Evolutionary conservation across 2,888 invertebrate genomes (phyloP).

Genomic region (Melikaiella ostensackeni): DNA sequence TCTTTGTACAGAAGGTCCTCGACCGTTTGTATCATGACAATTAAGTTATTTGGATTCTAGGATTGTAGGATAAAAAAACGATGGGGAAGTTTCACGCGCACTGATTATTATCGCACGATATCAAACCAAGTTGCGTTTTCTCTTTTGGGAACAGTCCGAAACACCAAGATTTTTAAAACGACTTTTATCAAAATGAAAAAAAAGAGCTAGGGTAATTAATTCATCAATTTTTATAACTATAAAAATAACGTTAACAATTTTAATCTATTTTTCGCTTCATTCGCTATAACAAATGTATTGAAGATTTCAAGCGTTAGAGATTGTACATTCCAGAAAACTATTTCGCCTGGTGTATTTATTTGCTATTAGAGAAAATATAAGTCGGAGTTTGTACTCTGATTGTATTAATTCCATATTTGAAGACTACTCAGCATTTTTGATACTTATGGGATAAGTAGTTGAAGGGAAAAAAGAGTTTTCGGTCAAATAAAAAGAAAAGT

Average conservation of each 20-base stretch:
- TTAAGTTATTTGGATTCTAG: slow-evolving; percentile 41
- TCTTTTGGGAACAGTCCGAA: neutral
- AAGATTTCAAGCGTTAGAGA: slow-evolving; percentile 6
- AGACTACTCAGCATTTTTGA: slow-evolving; percentile 36
- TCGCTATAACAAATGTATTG: neutral
- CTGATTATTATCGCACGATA: slow-evolving; percentile 40
- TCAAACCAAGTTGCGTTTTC: neutral
- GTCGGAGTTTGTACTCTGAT: neutral
- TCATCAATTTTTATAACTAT: slow-evolving; percentile 16
- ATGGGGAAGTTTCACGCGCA: slow-evolving; percentile 18
- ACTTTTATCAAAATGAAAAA: neutral
- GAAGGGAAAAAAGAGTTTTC: neutral
- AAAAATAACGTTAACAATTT: slow-evolving; percentile 17
- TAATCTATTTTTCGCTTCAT: neutral
- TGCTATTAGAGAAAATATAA: slow-evolving; percentile 21
- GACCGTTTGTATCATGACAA: slow-evolving; percentile 55
- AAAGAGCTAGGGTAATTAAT: slow-evolving; percentile 14
- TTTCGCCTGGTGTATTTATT: slow-evolving; percentile 29
- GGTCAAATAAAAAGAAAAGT: neutral
- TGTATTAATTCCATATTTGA: slow-evolving; percentile 32
- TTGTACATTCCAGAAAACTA: slow-evolving; percentile 36
- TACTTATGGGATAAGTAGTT: slow-evolving; percentile 32
- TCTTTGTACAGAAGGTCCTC: slow-evolving; percentile 62
- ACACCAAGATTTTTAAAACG: slow-evolving; percentile 3
- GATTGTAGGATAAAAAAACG: neutral